These are phyloP conservation scores for Orthosia gothica DNA, from an alignment of 2,888 invertebrate species.

Conservation along the genomic window DNA sequence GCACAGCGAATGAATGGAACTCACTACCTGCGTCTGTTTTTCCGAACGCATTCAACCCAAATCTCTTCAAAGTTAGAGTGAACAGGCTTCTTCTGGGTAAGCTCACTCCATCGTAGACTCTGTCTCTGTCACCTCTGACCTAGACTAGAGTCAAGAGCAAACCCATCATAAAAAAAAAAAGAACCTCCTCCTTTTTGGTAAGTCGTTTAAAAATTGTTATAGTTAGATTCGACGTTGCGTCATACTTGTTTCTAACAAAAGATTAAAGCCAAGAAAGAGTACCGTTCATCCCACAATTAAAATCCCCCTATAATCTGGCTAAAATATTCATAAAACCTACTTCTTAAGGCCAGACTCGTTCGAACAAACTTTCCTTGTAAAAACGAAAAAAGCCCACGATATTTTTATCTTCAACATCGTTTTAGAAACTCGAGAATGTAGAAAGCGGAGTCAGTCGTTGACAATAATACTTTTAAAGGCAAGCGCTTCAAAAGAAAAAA, in stretches of 20 bases:
- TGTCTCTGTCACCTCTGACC: too few relatives aligned
- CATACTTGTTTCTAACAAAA: constrained; percentile 1
- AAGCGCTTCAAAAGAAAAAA: constrained; percentile 45
- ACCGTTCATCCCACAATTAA: constrained; percentile 6
- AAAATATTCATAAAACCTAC: constrained; percentile 27
- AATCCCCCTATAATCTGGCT: constrained; percentile 11
- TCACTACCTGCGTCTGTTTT: too few relatives aligned
- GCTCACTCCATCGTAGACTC: too few relatives aligned
- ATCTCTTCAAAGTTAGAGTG: too few relatives aligned
- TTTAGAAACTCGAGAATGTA: constrained; percentile 51
- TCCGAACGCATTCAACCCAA: too few relatives aligned
- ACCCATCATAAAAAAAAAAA: too few relatives aligned
- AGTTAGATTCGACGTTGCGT: not conserved
- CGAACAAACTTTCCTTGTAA: constrained; percentile 45
- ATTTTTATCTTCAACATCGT: constrained; percentile 48
- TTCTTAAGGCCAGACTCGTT: constrained; percentile 15
- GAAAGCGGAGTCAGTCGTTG: constrained; percentile 53
- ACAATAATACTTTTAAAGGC: constrained; percentile 57
- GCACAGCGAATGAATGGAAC: too few relatives aligned
- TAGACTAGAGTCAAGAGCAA: too few relatives aligned
- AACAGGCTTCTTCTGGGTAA: too few relatives aligned
- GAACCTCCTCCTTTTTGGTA: too few relatives aligned
- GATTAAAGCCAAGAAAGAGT: not conserved
- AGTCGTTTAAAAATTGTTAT: too few relatives aligned
- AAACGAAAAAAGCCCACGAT: constrained; percentile 26